Base-by-base conservation (phyloP, 2,888 invertebrate genomes). In the Dromius quadrimaculatus region DNA sequence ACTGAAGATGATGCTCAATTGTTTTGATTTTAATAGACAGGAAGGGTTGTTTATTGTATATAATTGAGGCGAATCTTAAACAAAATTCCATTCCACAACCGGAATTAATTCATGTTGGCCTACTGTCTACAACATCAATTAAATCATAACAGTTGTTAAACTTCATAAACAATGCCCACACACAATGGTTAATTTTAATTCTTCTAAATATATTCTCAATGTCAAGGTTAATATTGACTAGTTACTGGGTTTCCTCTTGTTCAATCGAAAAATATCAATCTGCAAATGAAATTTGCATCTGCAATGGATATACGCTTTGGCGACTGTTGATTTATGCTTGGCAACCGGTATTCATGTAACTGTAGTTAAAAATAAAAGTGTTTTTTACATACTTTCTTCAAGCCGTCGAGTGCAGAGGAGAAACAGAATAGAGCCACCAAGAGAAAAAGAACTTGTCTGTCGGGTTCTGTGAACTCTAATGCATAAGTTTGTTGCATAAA, bases 351-450 rank as follows among this genome's bases (percentile, higher is more conserved):
- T 34, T 38, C 62, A 23, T 41, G 41, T 62, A 62, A 62, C 62
- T 41, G 41, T 41, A 62, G 62, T 62, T 62, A 62, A 62, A 62
- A 62, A 62, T 62, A 43, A 62, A 62, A 62, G 61, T 62, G 62
- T 11, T 59, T 32, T 59, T 28, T 59, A 2, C 28, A 28, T 54
- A 54, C 38, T 62, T 62, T 41, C 62, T 41, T 62, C 41, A 23
- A 41, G 50, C 50, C 15, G 50, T 23, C 8, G 23, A 11, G 13
- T 19, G 15, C n/a, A n/a, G n/a, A n/a, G n/a, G n/a, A n/a, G n/a
- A n/a, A n/a, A n/a, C n/a, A n/a, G n/a, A n/a, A n/a, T n/a, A n/a
- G n/a, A n/a, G 50, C 8, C 11, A 9, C 23, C 1, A 2, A 41
- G 20, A 23, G 32, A 38, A 59, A 61, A 41, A 22, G 38, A 62